Percentiles rank a stretch among this genome's conserved stretches.
Evolutionary conservation across 2,113 vertebrate genomes (phyloP).

Genomic region (Mesocricetus auratus): DNA sequence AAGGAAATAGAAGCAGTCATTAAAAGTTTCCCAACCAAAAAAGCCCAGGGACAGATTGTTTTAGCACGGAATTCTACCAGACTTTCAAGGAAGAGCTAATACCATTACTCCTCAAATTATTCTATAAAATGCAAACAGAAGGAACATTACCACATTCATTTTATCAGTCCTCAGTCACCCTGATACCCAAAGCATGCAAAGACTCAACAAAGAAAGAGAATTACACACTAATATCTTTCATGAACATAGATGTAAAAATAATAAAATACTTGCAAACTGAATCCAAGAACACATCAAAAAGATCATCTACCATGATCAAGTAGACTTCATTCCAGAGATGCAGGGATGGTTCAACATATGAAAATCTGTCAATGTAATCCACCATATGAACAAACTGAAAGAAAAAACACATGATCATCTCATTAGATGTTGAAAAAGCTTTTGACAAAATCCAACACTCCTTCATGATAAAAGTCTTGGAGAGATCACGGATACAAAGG

Average conservation of each 20-base stretch:
- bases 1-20: not conserved
- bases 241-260: not conserved
- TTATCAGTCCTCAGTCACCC: not conserved
- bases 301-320: not conserved
- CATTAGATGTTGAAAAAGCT: not conserved
- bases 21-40: not conserved
- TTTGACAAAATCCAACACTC: not conserved
- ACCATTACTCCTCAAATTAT: not conserved
- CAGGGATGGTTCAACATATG: not conserved
- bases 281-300: not conserved
- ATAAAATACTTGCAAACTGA: not conserved
- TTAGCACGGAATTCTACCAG: not conserved
- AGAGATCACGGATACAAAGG: not conserved
- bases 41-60: not conserved
- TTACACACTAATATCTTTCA: not conserved
- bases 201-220: not conserved
- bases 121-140: not conserved
- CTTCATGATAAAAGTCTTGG: not conserved
- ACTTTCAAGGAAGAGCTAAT: not conserved
- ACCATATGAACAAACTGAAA: not conserved
- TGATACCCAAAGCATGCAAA: not conserved
- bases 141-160: not conserved
- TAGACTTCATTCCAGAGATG: not conserved
- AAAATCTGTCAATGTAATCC: not conserved
- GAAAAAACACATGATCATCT: not conserved